Evolutionary conservation across 35 echinoderm and acorn worm species (phyloP).

Genomic region (Lytechinus pictus): DNA sequence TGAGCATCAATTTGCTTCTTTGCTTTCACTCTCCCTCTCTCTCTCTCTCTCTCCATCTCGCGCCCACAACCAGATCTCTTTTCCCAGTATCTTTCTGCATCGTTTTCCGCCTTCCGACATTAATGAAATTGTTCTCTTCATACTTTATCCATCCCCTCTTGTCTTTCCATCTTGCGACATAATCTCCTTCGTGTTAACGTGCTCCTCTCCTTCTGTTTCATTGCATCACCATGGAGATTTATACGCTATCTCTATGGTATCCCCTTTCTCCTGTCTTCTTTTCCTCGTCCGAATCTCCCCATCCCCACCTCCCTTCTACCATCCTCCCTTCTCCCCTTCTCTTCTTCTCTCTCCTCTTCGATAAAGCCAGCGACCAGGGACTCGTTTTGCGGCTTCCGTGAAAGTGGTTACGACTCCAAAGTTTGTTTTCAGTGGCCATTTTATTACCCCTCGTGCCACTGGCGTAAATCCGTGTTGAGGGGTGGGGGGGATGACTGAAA

Average conservation of each 20-base stretch:
- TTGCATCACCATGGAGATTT: not conserved
- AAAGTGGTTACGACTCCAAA: constrained; percentile 38
- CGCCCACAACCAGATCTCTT: no score
- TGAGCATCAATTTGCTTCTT: not conserved
- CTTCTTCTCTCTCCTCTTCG: not conserved
- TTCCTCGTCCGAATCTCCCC: not conserved
- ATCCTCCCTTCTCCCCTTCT: not conserved
- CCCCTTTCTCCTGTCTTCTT: not conserved
- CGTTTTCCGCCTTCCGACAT: not conserved
- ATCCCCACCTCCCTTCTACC: not conserved
- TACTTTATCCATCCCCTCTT: no score
- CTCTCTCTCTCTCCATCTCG: not conserved
- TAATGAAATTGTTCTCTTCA: no score
- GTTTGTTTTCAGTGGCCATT: constrained; percentile 41
- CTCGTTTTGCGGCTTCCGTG: constrained; percentile 2
- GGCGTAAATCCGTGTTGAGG: no score
- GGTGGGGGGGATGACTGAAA: no score
- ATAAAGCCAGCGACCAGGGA: constrained; percentile 1
- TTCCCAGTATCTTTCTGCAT: not conserved
- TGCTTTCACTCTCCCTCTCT: not conserved
- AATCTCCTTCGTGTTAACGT: not conserved
- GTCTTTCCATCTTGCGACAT: not conserved
- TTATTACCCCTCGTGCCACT: constrained; percentile 34
- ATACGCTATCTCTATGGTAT: no score
- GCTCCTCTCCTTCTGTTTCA: not conserved